Conservation (phyloP, 35 echinoderm and acorn worm species). For the Strongylocentrotus purpuratus region DNA sequence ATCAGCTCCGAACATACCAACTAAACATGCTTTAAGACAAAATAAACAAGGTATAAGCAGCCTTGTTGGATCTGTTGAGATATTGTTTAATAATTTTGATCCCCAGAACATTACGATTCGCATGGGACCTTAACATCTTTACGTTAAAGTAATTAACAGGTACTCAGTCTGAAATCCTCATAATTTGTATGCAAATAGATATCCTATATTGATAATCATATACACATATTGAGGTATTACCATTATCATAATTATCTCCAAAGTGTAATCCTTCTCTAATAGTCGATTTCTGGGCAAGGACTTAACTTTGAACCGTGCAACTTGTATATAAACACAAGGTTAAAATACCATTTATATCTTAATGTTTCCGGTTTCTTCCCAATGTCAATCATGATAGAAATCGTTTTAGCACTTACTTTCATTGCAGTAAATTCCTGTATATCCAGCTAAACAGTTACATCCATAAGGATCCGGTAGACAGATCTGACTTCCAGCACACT, state of each 20-base stretch:
- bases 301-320: neutral
- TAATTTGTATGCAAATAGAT: too few species aligned
- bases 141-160: too few species aligned
- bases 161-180: neutral
- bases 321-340: neutral
- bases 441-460: slow-evolving; percentile 57
- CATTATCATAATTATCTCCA: neutral
- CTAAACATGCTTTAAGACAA: slow-evolving; percentile 13
- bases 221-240: neutral
- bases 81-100: too few species aligned
- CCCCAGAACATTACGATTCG: too few species aligned
- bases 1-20: slow-evolving; percentile 27
- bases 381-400: neutral
- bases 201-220: too few species aligned
- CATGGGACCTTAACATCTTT: too few species aligned
- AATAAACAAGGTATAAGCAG: neutral
- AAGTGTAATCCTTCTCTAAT: neutral
- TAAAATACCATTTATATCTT: neutral
- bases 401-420: slow-evolving; percentile 19
- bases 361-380: neutral
- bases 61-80: too few species aligned
- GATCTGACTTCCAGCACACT: slow-evolving; percentile 43
- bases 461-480: slow-evolving; percentile 71
- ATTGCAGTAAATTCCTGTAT: slow-evolving; percentile 29
- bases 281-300: neutral